Percentiles rank a stretch among this genome's conserved stretches.
Evolutionary conservation across 2,797 vertebrate species (phyloP).

Genomic region (Valencia hispanica): DNA sequence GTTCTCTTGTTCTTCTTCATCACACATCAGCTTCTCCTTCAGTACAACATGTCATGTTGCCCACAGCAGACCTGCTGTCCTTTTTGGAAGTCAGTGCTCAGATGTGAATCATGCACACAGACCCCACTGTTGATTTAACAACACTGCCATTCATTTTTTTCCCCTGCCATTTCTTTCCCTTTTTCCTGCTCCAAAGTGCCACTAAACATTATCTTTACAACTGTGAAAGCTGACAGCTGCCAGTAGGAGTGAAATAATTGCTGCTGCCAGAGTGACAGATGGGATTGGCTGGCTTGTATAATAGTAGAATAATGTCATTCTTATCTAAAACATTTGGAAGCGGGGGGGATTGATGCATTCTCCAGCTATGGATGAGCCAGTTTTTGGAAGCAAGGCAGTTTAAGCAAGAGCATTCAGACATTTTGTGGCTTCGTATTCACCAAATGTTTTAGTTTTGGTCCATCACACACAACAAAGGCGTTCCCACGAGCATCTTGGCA

Average conservation of each 20-base stretch:
- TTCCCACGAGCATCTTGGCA: constrained; percentile 39
- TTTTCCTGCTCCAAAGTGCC: constrained; percentile 26
- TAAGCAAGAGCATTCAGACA: constrained; percentile 17
- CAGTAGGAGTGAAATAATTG: constrained; percentile 63
- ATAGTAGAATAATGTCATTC: constrained; percentile 50
- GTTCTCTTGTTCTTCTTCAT: neutral
- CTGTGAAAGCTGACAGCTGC: constrained; percentile 56
- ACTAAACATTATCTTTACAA: constrained; percentile 48
- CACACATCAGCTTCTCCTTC: constrained; percentile 3
- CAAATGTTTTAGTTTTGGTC: constrained; percentile 31
- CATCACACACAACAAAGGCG: constrained; percentile 31
- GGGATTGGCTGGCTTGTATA: constrained; percentile 51
- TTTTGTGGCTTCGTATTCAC: constrained; percentile 33
- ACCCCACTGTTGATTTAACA: constrained; percentile 37
- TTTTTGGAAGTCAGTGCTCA: constrained; percentile 6
- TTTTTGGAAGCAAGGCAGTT: constrained; percentile 37
- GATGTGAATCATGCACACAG: constrained; percentile 21
- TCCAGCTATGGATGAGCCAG: constrained; percentile 15
- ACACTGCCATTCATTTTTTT: constrained; percentile 32
- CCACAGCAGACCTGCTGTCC: constrained; percentile 3
- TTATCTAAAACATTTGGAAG: constrained; percentile 29
- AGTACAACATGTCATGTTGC: constrained; percentile 2
- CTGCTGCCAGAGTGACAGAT: constrained; percentile 48
- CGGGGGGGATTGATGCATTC: constrained; percentile 17
- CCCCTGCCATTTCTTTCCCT: constrained; percentile 8